Conservation (phyloP, 2,888 invertebrate species). For the Nymphalis c-album region DNA sequence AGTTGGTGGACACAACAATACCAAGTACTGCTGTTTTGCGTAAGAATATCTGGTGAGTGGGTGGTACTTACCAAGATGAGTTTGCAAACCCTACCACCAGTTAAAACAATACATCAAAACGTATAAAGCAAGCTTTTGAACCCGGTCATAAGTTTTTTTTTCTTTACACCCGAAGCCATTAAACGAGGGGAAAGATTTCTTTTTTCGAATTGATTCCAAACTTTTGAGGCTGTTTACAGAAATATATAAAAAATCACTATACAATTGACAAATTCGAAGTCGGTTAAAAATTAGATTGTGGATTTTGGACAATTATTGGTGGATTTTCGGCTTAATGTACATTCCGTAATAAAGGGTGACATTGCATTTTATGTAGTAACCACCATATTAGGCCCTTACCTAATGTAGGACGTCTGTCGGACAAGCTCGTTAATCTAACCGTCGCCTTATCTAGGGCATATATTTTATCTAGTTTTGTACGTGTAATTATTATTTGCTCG, state of each 20-base stretch:
- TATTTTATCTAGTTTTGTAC: slow-evolving; percentile 26
- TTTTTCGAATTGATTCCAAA: too few relatives aligned
- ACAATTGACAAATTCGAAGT: background rate
- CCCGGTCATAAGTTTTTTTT: too few relatives aligned
- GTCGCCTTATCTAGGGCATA: slow-evolving; percentile 21
- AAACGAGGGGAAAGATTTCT: too few relatives aligned
- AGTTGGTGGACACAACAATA: too few relatives aligned
- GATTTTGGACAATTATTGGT: background rate
- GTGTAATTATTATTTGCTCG: slow-evolving; percentile 20
- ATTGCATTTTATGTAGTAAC: background rate
- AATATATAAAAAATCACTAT: background rate
- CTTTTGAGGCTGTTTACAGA: too few relatives aligned
- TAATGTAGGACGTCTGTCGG: slow-evolving; percentile 8
- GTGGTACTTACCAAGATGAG: too few relatives aligned
- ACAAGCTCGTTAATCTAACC: slow-evolving; percentile 14
- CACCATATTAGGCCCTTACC: slow-evolving; percentile 25
- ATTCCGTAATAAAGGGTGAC: slow-evolving; percentile 6
- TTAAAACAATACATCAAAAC: too few relatives aligned
- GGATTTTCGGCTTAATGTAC: background rate
- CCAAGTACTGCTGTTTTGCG: too few relatives aligned
- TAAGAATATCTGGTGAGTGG: too few relatives aligned
- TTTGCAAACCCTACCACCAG: too few relatives aligned
- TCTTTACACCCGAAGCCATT: too few relatives aligned
- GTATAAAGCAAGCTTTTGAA: too few relatives aligned
- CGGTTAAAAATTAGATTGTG: background rate